Base-by-base conservation (phyloP, 1,140 invertebrate species). In the Macrocentrus cingulum region DNA sequence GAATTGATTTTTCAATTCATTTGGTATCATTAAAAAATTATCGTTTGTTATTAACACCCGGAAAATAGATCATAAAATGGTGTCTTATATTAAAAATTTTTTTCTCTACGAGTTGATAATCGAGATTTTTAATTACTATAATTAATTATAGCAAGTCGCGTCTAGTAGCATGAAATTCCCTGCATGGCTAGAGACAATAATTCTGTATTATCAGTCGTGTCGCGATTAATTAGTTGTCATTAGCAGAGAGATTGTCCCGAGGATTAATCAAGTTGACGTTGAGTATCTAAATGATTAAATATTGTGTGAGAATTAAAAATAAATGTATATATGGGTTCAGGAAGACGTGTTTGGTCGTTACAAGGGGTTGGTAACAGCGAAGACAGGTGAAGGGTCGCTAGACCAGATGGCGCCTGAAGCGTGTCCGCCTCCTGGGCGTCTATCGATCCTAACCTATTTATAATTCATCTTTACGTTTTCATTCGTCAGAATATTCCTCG, bases 401-500 rank as follows among this genome's bases (percentile, higher is more conserved):
- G 62, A 72, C 67, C 69, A 77, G 74, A 73, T 75, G 75, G 75
- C 75, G 74, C 72, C 65, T 34, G 53, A 16, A 61, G 61, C 59
- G 52, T 54, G 56, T 54, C 63, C 59, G 56, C 59, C 37, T 69
- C 69, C 67, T 67, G 52, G 66, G 65, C 67, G 66, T 58, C 68
- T 75, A 76, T 79, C 70, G 74, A 78, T 78, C 72, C 61, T 67
- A 69, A 67, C 69, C 67, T 76, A 71, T 74, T 75, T 73, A 72
- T 75, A 73, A 74, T 75, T 75, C 67, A 74, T 71, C 63, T 70
- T 51, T 66, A 67, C 66, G 67, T 74, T 79, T 76, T 66, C 66
- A 75, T 72, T 76, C 63, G 56, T 59, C 60, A 58, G 67, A 71
- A 70, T 68, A 60, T 66, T 61, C 44, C 61, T 64, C n/a, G n/a